phyloP scores from a whole-genome alignment of 2,888 invertebrate genomes.

The Drosophila percnosoma region DNA sequence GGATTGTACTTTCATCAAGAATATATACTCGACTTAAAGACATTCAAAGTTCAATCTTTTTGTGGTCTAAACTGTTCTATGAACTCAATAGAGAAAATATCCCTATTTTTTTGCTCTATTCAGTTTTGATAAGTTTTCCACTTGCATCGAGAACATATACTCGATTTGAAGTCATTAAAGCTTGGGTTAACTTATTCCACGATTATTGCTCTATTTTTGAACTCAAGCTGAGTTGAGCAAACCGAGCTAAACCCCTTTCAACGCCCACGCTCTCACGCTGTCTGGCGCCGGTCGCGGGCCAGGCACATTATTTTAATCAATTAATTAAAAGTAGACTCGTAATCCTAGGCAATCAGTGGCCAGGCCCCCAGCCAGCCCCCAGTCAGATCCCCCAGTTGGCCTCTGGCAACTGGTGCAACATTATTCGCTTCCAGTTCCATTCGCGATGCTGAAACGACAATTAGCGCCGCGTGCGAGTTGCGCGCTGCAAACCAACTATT shows the following conservation, averaged over 20 bases:
- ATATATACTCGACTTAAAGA: not conserved
- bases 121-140: not conserved
- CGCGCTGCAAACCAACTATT: conserved; percentile 17
- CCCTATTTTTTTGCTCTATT: no score
- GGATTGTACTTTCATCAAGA: not conserved
- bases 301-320: conserved; percentile 70
- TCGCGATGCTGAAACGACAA: conserved; percentile 76
- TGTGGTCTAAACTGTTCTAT: not conserved
- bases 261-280: conserved; percentile 24
- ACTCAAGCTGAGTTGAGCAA: conserved; percentile 4
- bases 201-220: not conserved
- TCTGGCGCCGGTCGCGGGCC: conserved; percentile 20
- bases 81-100: not conserved
- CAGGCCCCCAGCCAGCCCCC: conserved; percentile 9
- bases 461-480: conserved; percentile 57
- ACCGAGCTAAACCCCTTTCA: conserved; percentile 26
- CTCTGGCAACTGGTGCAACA: conserved; percentile 5
- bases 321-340: conserved; percentile 65
- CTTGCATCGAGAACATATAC: not conserved
- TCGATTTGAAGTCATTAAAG: not conserved
- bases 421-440: conserved; percentile 60
- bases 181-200: not conserved
- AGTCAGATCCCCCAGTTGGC: not conserved
- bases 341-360: conserved; percentile 49
- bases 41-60: not conserved